Evolutionary conservation across 2,888 invertebrate species (phyloP).

Genomic region (Tricholauxania praeusta): DNA sequence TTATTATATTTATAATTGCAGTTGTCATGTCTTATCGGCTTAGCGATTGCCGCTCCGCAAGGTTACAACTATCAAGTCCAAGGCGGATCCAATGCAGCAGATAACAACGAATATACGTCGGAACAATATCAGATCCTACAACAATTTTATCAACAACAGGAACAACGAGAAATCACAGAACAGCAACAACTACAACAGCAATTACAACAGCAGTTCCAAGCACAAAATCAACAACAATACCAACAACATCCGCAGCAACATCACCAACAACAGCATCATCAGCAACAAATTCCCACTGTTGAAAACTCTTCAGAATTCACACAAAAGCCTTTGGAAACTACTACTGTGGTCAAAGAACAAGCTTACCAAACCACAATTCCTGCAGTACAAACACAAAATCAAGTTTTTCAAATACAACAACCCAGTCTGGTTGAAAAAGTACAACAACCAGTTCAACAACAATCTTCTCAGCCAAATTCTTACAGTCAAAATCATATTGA

Average conservation of each 20-base stretch:
- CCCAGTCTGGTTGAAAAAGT: background rate
- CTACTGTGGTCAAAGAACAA: background rate
- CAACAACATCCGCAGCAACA: constrained; percentile 25
- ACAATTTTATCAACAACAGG: constrained; percentile 32
- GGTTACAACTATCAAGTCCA: constrained; percentile 44
- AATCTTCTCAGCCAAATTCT: background rate
- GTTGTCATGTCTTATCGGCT: constrained; percentile 34
- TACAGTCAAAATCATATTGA: background rate
- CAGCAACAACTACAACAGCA: constrained; percentile 22
- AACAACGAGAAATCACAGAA: constrained; percentile 14
- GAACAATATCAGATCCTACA: constrained; percentile 37
- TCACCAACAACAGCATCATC: constrained; percentile 21
- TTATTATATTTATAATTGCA: background rate
- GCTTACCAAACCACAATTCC: background rate
- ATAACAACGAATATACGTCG: background rate
- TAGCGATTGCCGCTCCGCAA: constrained; percentile 41
- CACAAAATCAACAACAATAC: constrained; percentile 4
- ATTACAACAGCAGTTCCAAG: constrained; percentile 7
- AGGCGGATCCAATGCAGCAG: background rate
- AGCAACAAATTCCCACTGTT: constrained; percentile 6
- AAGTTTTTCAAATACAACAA: background rate
- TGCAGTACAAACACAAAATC: background rate
- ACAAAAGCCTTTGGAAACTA: background rate
- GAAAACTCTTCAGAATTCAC: background rate
- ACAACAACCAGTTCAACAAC: background rate